Conservation (phyloP, 2,797 vertebrate species). For the Myiotriccus ornatus region DNA sequence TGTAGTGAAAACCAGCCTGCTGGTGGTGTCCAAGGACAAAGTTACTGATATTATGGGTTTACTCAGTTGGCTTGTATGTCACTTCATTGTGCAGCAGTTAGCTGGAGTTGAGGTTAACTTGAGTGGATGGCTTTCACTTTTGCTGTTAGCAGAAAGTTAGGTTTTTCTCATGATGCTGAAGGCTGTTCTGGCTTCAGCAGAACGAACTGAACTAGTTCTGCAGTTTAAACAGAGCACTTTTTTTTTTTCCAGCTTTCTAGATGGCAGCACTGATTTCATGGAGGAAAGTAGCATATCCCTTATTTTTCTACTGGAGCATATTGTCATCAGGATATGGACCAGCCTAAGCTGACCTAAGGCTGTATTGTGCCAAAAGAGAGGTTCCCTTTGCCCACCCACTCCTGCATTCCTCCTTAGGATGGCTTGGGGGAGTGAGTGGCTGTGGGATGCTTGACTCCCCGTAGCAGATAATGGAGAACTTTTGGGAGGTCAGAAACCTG, state of each 20-base stretch:
- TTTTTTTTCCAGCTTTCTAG: not conserved
- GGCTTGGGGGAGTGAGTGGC: not conserved
- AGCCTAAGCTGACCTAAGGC: not conserved
- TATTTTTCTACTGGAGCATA: not conserved
- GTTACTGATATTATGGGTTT: not conserved
- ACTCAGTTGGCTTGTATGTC: not conserved
- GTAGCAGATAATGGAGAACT: not conserved
- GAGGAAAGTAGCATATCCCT: not conserved
- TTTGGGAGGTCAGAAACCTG: not conserved
- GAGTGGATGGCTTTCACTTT: not conserved
- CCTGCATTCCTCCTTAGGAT: accelerated
- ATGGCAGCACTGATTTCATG: not conserved
- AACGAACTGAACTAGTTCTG: not conserved
- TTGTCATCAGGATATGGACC: not conserved
- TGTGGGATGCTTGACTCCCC: not conserved
- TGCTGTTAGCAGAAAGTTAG: not conserved
- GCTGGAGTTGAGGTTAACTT: not conserved
- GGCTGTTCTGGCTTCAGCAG: not conserved
- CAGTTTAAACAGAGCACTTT: not conserved
- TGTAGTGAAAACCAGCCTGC: not conserved
- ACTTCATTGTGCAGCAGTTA: not conserved
- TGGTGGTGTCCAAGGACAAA: not conserved
- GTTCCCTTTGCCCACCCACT: not conserved
- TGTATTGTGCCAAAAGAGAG: not conserved
- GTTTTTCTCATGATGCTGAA: not conserved